These are phyloP conservation scores for Paramormyrops kingsleyae DNA, from an alignment of 2,113 vertebrate species.

Conservation along the genomic window DNA sequence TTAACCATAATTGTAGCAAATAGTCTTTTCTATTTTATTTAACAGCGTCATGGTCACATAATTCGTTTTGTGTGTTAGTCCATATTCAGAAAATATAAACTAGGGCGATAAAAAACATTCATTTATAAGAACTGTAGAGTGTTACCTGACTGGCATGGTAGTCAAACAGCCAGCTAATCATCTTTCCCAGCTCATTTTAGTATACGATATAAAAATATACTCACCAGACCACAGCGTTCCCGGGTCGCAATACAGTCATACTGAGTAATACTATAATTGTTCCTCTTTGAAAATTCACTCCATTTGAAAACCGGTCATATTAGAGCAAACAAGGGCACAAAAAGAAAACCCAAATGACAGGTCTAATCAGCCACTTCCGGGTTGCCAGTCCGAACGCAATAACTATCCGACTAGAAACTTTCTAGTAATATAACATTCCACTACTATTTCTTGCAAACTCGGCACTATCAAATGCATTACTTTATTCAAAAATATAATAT, in stretches of 20 bases:
- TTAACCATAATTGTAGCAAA: neutral
- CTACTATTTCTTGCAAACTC: neutral
- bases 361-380: conserved; percentile 44
- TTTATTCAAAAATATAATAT: neutral
- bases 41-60: neutral
- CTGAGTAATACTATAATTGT: conserved; percentile 33
- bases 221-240: conserved; percentile 56
- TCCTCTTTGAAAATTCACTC: conserved; percentile 36
- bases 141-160: neutral
- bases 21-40: neutral
- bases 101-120: neutral
- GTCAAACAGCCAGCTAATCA: neutral
- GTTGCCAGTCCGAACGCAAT: conserved; percentile 27
- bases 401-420: conserved; percentile 9
- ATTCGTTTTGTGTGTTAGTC: neutral
- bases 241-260: conserved; percentile 53
- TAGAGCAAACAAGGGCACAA: conserved; percentile 58
- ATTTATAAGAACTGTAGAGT: neutral
- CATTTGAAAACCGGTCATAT: conserved; percentile 38
- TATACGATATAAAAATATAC: conserved; percentile 18
- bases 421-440: neutral
- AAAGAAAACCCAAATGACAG: conserved; percentile 39
- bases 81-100: neutral
- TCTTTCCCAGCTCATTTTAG: neutral
- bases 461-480: neutral